Base-by-base conservation (phyloP, 2,113 vertebrate species). In the Jacana jacana region DNA sequence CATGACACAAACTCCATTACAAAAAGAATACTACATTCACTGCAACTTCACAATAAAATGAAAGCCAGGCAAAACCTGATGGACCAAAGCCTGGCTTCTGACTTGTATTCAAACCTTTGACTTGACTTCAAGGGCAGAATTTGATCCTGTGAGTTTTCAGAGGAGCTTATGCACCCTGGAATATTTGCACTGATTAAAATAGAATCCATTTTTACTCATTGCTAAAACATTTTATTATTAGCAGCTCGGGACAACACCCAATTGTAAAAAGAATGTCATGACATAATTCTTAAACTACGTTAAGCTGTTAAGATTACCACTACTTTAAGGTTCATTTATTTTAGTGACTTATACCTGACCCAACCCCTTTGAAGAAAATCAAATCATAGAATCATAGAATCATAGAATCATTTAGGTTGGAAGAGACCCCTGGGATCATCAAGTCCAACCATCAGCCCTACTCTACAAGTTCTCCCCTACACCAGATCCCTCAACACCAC, bases 191-290 rank as follows among this genome's bases (percentile, higher is more conserved):
- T 88, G 93, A 94, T 94, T 96, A 97, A 97, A 97, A 97, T 94
- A 93, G 93, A 97, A 96, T 66, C 55, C 61, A 83, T 87, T 96
- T 97, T 96, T 96, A 96, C 95, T 96, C 95, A 95, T 51, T 83
- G 73, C 86, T 95, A 89, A 96, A 97, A 89, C 81, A 79, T 95
- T 95, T 94, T 97, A 91, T 93, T 96, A 93, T 89, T 95, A 96
- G 94, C 49, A 92, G 87, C 82, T 85, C 83, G 91, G 93, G 95
- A 93, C 83, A 95, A 92, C 89, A 93, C 64, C 86, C 88, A 96
- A 55, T 78, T 88, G 86, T 95, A 86, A 92, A 97, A 96, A 88
- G 82, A 96, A 96, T 70, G 87, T 39, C 64, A 94, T 97, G 96
- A 96, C 85, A 96, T 87, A 96, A 96, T 64, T 96, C 80, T 96